phyloP scores from a whole-genome alignment of 2,113 vertebrate genomes.

The Piaya cayana region DNA sequence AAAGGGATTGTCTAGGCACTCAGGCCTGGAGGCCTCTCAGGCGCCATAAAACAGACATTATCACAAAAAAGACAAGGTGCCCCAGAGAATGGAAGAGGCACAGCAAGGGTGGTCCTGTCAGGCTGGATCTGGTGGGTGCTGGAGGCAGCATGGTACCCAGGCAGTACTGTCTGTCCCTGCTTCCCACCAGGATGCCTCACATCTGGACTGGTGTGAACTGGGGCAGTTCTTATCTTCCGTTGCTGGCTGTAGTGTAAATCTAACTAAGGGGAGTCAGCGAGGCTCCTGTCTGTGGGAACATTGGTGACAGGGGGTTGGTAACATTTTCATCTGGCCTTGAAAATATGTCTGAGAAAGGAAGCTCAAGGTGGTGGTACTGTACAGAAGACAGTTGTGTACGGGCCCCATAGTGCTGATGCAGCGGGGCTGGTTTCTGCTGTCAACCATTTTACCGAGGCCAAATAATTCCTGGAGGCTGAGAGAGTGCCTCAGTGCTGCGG shows the following conservation, averaged over 20 bases:
- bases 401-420: background rate
- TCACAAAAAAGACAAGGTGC: background rate
- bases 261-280: background rate
- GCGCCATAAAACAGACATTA: background rate
- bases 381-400: accelerated
- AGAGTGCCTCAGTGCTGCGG: background rate
- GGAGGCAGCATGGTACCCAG: background rate
- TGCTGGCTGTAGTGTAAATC: accelerated
- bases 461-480: background rate
- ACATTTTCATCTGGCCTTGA: background rate
- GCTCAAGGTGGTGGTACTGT: background rate
- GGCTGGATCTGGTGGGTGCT: background rate
- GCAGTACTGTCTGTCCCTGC: background rate
- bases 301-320: accelerated
- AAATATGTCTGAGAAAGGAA: background rate
- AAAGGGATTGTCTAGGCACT: constrained; percentile 37
- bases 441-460: background rate
- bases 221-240: background rate
- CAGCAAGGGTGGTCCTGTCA: background rate
- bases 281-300: background rate
- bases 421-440: background rate
- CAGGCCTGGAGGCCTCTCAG: constrained; percentile 27
- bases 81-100: background rate
- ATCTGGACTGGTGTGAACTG: background rate
- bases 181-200: background rate